Evolutionary conservation across 2,797 vertebrate species (phyloP).

Genomic region (Malacoraja senta): DNA sequence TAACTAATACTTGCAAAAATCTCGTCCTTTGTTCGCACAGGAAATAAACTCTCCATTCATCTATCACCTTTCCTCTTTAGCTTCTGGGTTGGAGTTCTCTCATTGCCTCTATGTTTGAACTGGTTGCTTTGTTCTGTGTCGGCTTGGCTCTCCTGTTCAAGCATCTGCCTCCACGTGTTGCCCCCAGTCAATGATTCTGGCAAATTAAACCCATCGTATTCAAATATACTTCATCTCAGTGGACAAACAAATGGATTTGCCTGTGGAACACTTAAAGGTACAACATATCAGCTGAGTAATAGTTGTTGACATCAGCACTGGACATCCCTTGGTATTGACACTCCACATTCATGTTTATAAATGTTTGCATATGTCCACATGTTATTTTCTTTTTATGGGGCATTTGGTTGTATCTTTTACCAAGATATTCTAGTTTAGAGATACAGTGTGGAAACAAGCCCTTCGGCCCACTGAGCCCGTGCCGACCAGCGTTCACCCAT

Average conservation of each 20-base stretch:
- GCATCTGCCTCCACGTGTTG: background rate
- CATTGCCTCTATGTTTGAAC: background rate
- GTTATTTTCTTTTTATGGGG: background rate
- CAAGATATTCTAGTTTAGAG: background rate
- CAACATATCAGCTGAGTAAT: background rate
- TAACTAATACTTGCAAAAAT: background rate
- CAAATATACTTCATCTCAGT: background rate
- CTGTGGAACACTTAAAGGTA: background rate
- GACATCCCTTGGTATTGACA: background rate
- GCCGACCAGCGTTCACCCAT: too few species aligned
- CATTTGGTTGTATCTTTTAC: background rate
- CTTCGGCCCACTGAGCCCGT: too few species aligned
- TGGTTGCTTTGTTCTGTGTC: background rate
- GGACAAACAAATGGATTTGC: background rate
- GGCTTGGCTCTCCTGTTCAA: background rate
- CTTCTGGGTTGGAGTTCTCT: background rate
- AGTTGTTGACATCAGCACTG: background rate
- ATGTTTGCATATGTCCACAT: background rate
- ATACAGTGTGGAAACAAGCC: too few species aligned
- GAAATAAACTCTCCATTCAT: background rate
- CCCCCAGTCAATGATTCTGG: background rate
- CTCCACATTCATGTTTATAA: background rate
- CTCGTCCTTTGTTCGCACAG: background rate
- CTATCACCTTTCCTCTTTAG: background rate
- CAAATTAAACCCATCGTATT: background rate